Evolutionary conservation across 1,140 invertebrate species (phyloP), one percentile per base, ranked within the genome.

Genomic region (Drosophila setifemur): DNA sequence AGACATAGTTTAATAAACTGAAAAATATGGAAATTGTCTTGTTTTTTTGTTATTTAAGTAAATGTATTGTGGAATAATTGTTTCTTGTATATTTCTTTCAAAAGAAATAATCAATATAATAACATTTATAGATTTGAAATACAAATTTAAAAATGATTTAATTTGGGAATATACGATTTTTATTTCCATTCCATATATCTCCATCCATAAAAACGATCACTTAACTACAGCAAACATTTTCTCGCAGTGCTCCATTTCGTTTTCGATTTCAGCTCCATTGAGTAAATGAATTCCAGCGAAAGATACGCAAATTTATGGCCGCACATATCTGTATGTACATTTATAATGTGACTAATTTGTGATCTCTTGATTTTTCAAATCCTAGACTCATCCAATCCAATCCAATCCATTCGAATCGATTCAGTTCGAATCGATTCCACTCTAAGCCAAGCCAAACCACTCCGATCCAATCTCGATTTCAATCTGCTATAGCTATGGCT

Each of bases 281-380:
- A 81, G 55, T 47, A 45, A 57, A 68, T 75, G 57, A 55, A 74
- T 70, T 40, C 54, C 49, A 40, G 33, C 31, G 61, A 58, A 55
- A 61, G 61, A 74, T 73, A 67, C 50, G 37, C 73, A 37, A 83
- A 83, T 83, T 83, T 83, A 83, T 69, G 43, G 66, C 68, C 73
- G 42, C 69, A 71, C 73, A 76, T 37, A 70, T 78, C 52, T 60
- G 57, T 73, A 73, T 85, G 58, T 85, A 78, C 78, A 67, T 71
- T 71, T 75, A 79, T 72, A 85, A 85, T 75, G 71, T 81, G 81
- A 85, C 81, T 86, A 79, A 85, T 73, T 82, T 76, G 70, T 49
- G 71, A 63, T 48, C 50, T 70, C 31, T 70, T 57, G 64, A 29
- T 69, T 70, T 77, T 48, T 26, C 63, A 52, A 68, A 39, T 14